Conservation (phyloP, 1,140 invertebrate genomes). For the Heliothis subflexa region DNA sequence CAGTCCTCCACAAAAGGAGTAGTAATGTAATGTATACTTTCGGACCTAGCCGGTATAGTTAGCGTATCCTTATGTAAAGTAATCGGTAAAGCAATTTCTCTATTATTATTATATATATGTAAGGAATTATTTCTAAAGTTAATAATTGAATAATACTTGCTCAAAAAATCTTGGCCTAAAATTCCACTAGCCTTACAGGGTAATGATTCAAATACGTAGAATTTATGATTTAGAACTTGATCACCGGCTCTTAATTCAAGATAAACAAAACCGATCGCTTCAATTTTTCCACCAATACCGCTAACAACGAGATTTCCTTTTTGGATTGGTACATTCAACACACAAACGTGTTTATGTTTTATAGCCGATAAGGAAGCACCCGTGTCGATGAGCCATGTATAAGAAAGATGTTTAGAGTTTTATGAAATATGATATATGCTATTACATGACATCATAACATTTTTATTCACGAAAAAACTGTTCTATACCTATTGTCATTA, state of each 20-base stretch:
- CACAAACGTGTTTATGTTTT: slow-evolving; percentile 48
- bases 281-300: slow-evolving; percentile 54
- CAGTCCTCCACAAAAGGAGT: slow-evolving; percentile 37
- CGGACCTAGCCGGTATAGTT: slow-evolving; percentile 49
- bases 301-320: slow-evolving; percentile 50
- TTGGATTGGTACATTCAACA: slow-evolving; percentile 47
- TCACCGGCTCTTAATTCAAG: slow-evolving; percentile 33
- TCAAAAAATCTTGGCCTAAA: slow-evolving; percentile 30
- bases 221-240: slow-evolving; percentile 46
- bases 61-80: not conserved
- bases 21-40: slow-evolving; percentile 50
- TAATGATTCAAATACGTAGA: slow-evolving; percentile 57
- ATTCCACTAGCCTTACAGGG: slow-evolving; percentile 51
- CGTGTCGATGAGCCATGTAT: slow-evolving; percentile 47
- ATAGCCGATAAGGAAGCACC: slow-evolving; percentile 53
- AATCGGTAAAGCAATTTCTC: not conserved
- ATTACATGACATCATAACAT: not conserved
- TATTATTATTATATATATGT: not conserved
- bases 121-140: not conserved
- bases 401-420: not conserved
- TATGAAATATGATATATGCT: not conserved
- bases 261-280: slow-evolving; percentile 55
- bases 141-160: not conserved
- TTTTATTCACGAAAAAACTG: slow-evolving; percentile 15
- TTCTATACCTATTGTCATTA: not conserved